Conservation (phyloP, 2,888 invertebrate genomes). For the Drosophila yooni region DNA sequence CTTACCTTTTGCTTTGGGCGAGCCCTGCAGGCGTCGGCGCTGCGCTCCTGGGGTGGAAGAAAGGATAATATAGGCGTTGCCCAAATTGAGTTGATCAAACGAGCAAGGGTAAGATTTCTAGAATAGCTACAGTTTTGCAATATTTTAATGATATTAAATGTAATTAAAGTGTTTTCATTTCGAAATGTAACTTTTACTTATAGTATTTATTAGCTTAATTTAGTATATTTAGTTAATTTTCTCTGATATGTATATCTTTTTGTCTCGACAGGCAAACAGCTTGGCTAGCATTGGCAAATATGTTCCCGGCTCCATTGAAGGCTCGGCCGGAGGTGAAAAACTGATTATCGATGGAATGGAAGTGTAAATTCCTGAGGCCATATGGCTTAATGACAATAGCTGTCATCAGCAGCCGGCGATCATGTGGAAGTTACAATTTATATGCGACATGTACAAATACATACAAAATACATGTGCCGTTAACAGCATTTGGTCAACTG, state of each 20-base stretch:
- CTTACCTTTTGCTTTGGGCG: slow-evolving; percentile 99
- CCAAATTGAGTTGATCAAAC: slow-evolving; percentile 94
- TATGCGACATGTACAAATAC: slow-evolving; percentile 1
- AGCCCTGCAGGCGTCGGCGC: slow-evolving; percentile 97
- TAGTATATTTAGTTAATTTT: not conserved
- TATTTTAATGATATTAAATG: not conserved
- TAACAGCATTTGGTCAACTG: slow-evolving; percentile 19
- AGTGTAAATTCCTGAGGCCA: slow-evolving; percentile 1
- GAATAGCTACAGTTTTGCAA: not conserved
- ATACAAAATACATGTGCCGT: slow-evolving; percentile 5
- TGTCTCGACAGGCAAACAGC: slow-evolving; percentile 90
- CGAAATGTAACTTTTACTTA: not conserved
- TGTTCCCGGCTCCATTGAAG: slow-evolving; percentile 87
- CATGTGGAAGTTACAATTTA: slow-evolving; percentile 12
- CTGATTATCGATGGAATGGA: slow-evolving; percentile 34
- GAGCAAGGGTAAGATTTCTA: slow-evolving; percentile 91
- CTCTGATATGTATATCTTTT: fast-evolving
- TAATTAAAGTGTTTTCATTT: not conserved
- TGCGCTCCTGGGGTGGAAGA: slow-evolving; percentile 97
- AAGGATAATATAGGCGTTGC: slow-evolving; percentile 92
- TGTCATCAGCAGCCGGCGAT: not conserved
- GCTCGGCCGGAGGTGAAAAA: slow-evolving; percentile 55
- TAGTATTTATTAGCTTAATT: not conserved
- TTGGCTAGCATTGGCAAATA: slow-evolving; percentile 92
- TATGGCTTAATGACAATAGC: not conserved